phyloP scores from a whole-genome alignment of 1,140 invertebrate species.

The Lerema accius region DNA sequence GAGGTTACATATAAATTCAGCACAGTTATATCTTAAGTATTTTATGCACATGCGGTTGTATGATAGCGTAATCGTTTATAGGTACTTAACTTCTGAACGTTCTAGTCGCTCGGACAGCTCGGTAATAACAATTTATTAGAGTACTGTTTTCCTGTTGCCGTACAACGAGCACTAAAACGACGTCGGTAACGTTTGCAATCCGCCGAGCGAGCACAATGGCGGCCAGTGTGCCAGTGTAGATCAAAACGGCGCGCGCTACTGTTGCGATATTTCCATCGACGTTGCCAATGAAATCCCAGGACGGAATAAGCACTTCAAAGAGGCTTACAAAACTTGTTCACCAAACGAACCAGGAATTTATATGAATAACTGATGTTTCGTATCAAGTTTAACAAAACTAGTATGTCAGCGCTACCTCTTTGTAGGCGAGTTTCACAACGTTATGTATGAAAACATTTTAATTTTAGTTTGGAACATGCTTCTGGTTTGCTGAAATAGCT shows the following conservation, averaged over 20 bases:
- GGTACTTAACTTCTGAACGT: too few species aligned
- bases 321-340: constrained; percentile 20
- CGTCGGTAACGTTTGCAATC: background rate
- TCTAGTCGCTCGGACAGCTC: too few species aligned
- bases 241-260: background rate
- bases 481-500: too few species aligned
- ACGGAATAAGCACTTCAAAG: constrained; percentile 7
- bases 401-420: background rate
- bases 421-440: background rate
- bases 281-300: constrained; percentile 13
- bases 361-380: constrained; percentile 11
- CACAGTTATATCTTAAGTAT: too few species aligned
- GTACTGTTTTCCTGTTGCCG: background rate
- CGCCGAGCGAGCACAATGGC: background rate
- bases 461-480: too few species aligned
- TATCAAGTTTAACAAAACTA: constrained; percentile 3
- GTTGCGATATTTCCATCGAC: constrained; percentile 8
- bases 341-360: constrained; percentile 13
- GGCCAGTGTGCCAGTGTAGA: constrained; percentile 5
- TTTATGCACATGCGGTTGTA: too few species aligned
- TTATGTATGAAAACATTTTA: background rate
- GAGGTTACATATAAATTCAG: too few species aligned
- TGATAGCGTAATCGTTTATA: too few species aligned
- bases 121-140: background rate
- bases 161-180: background rate